Evolutionary conservation across 2,797 vertebrate genomes (phyloP).

Genomic region (Crenuchus spilurus): DNA sequence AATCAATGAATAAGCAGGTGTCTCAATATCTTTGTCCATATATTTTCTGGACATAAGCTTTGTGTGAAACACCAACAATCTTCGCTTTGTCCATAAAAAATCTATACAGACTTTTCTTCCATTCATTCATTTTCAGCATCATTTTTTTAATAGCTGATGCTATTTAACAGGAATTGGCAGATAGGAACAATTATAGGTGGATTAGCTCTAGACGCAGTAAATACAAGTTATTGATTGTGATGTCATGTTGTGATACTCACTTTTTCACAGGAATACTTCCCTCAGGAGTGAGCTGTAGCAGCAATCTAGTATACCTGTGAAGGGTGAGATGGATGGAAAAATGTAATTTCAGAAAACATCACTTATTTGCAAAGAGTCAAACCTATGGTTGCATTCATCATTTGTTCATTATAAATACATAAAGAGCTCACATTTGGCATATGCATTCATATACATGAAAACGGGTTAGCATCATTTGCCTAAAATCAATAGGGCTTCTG

Average conservation of each 20-base stretch:
- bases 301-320: conserved; percentile 86
- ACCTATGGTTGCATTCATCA: conserved; percentile 8
- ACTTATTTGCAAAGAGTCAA: conserved; percentile 17
- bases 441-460: conserved; percentile 12
- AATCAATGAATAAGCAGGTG: too few relatives aligned
- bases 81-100: too few relatives aligned
- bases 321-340: conserved; percentile 58
- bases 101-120: too few relatives aligned
- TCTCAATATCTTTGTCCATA: too few relatives aligned
- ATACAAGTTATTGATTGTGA: neutral
- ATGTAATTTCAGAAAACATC: neutral
- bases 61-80: too few relatives aligned
- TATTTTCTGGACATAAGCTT: too few relatives aligned
- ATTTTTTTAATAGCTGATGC: too few relatives aligned
- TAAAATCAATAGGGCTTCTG: conserved; percentile 41
- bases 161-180: too few relatives aligned
- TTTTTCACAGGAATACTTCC: conserved; percentile 96
- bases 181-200: too few relatives aligned
- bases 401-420: conserved; percentile 13
- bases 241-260: conserved; percentile 76
- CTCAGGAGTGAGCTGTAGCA: conserved; percentile 93
- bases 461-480: conserved; percentile 24
- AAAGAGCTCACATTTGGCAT: conserved; percentile 28
- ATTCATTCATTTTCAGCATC: too few relatives aligned
- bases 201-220: neutral